Evolutionary conservation across 2,797 vertebrate species (phyloP), one percentile per base, ranked within the genome.

Genomic region (Melanotaenia boesemani): DNA sequence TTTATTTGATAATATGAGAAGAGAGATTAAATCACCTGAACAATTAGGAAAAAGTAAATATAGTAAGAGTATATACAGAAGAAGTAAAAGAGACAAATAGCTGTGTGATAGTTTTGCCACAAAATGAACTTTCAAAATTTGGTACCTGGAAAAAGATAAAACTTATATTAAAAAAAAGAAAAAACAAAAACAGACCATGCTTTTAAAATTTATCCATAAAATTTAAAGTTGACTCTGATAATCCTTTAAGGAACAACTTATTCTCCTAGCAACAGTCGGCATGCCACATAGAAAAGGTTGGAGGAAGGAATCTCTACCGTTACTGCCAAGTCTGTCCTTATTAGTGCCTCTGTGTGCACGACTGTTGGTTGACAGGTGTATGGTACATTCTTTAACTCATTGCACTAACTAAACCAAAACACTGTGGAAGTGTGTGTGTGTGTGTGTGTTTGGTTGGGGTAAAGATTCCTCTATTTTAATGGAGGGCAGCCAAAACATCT

Each of bases 321-420:
- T 75, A 81, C 60, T 71, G 74, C 36, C 12, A 72, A 70, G 74
- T 66, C 72, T 74, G 70, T 39, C 52, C 79, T 79, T 60, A 81
- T 86, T 81, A 72, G 50, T 65, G 83, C 36, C 67, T 74, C 18
- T 56, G 57, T 52, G 68, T 65, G 64, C 70, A 26, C 28, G 3
- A 26, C 77, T 74, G 73, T 24, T 61, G 68, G 72, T 55, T 87
- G 68, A 85, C 89, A 83, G 67, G 70, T 67, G 77, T 69, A 74
- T 86, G 86, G 30, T 69, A 88, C 70, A 90, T 92, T 92, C 82
- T 82, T 41, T 67, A 82, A 68, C 76, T 73, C 63, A 32, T 7
- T 80, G 74, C 71, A 67, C 60, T 62, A 66, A 63, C 61, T 65
- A 41, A 64, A 36, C 50, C 63, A 24, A n/a, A 67, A 39, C 28